Conservation (phyloP, 2,888 invertebrate species). For the Fissipunctia ypsillon region DNA sequence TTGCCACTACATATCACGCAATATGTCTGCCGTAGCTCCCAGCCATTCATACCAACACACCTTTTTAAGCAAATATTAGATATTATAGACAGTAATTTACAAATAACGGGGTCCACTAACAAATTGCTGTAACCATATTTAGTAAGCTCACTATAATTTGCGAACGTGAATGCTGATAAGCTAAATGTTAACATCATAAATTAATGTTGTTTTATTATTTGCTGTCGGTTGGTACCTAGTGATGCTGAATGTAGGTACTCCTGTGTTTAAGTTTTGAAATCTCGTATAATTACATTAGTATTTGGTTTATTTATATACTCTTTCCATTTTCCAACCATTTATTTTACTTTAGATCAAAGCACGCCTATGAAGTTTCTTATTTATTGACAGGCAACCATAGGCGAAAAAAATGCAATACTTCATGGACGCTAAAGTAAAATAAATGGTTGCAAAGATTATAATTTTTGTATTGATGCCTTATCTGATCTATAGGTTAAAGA, state of each 20-base stretch:
- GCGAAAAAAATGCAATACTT: no score
- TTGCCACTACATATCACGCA: constrained; percentile 20
- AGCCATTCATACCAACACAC: constrained; percentile 35
- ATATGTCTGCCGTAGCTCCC: constrained; percentile 35
- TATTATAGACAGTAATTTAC: constrained; percentile 32
- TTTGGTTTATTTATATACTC: constrained; percentile 33
- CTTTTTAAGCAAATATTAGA: constrained; percentile 50
- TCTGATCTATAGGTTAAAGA: constrained; percentile 1
- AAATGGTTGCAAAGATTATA: no score
- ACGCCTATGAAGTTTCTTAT: no score
- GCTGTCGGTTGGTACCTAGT: constrained; percentile 30
- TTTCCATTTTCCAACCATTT: no score
- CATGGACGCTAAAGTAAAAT: no score
- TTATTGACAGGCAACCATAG: no score
- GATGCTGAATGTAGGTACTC: constrained; percentile 19
- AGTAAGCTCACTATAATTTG: constrained; percentile 56
- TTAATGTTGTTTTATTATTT: constrained; percentile 50
- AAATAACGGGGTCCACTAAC: constrained; percentile 35
- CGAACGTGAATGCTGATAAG: constrained; percentile 53
- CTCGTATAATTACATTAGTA: constrained; percentile 17
- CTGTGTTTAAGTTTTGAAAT: constrained; percentile 35
- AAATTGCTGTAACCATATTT: constrained; percentile 53
- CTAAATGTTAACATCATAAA: constrained; percentile 64
- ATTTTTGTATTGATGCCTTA: constrained; percentile 25
- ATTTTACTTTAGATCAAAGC: no score